phyloP scores from a whole-genome alignment of 1,140 invertebrate species.

The Papilio machaon region DNA sequence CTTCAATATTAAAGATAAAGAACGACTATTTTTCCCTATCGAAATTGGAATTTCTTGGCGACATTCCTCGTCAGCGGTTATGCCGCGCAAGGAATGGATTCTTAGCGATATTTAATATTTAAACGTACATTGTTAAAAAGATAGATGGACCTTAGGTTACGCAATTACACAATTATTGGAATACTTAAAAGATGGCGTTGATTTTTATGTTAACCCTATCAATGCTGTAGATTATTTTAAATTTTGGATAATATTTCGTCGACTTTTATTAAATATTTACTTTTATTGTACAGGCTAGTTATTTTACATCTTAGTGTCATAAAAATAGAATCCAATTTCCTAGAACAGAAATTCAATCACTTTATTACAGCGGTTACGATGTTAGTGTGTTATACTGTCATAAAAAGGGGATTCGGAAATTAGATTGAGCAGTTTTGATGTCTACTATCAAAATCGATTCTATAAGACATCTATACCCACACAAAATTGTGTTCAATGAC shows the following conservation, averaged over 20 bases:
- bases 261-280: background rate
- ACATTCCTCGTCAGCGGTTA: slow-evolving; percentile 35
- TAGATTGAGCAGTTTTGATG: slow-evolving; percentile 12
- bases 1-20: slow-evolving; percentile 33
- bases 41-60: slow-evolving; percentile 37
- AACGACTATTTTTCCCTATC: slow-evolving; percentile 34
- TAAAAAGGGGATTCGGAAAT: slow-evolving; percentile 24
- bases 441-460: background rate
- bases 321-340: slow-evolving; percentile 12
- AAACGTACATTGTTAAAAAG: slow-evolving; percentile 23
- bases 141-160: slow-evolving; percentile 12
- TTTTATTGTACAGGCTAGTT: background rate
- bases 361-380: slow-evolving; percentile 11
- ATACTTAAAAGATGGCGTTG: background rate
- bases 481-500: background rate
- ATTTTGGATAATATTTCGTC: background rate
- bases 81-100: slow-evolving; percentile 32
- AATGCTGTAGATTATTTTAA: background rate
- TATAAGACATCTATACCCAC: background rate
- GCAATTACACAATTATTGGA: background rate
- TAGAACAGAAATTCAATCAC: background rate
- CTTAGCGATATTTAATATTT: slow-evolving; percentile 30
- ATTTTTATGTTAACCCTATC: background rate
- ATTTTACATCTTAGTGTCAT: background rate
- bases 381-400: background rate